Evolutionary conservation across 2,888 invertebrate species (phyloP), one percentile per base, ranked within the genome.

Genomic region (Saturnia pavonia): DNA sequence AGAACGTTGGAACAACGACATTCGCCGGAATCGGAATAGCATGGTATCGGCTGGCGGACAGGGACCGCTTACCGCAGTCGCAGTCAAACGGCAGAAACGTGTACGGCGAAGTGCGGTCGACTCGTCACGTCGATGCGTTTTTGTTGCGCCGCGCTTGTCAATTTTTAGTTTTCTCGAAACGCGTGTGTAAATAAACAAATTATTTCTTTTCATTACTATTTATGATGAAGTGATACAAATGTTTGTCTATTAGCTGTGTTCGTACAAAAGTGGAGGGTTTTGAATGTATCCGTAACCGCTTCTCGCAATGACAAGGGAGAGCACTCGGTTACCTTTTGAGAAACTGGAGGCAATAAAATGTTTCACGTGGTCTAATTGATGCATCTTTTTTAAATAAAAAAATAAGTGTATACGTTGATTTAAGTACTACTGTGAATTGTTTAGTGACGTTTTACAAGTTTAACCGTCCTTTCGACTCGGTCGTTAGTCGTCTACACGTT

Each of bases 231-330:
- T 93, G 91, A 90, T 91, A 84, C 83, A 87, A 88, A 89, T 87
- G 92, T 91, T 91, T 91, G 88, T 91, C 89, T 87, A 86, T 84
- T 81, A 84, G 85, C 85, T 88, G 92, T 93, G 92, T 85, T 78
- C 75, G 86, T 84, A 86, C 82, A 83, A 84, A n/a, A 89, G 92
- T 94, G 92, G 83, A 90, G 87, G 88, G 83, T 89, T 87, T 81
- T 89, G 82, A 88, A 90, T 87, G 84, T 87, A 89, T 88, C 85
- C 85, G 89, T 91, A 92, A 92, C 91, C 88, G 92, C 89, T 91
- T 92, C 92, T 93, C 93, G 92, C 94, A 91, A 94, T 93, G 93
- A 91, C 91, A 92, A 91, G 87, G 92, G 92, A 93, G 92, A 92
- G 91, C 91, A 90, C 86, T 91, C 89, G 81, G 91, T 91, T 91